Percentiles rank a stretch among this genome's conserved stretches.
These are phyloP conservation scores for Cydia fagiglandana DNA, from an alignment of 1,140 invertebrate genomes.

Conservation along the genomic window DNA sequence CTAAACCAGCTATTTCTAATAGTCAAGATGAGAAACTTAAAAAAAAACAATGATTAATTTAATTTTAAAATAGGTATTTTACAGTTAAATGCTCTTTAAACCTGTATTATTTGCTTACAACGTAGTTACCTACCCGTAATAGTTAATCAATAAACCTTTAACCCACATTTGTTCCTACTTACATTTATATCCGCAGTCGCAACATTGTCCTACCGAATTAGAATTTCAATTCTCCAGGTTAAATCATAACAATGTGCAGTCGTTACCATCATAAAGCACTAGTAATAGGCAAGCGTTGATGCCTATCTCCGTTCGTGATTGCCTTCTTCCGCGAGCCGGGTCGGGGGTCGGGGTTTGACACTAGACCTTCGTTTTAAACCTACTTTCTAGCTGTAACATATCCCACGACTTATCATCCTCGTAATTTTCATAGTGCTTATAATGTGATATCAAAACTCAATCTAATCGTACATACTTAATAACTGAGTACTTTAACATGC, in stretches of 20 bases:
- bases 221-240: slow-evolving; percentile 16
- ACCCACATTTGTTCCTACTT: slow-evolving; percentile 1
- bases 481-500: too few relatives aligned
- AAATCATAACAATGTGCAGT: slow-evolving; percentile 32
- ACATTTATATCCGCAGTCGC: neutral
- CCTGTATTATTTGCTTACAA: too few relatives aligned
- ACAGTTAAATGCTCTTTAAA: too few relatives aligned
- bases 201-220: neutral
- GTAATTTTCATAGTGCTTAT: neutral
- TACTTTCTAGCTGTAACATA: slow-evolving; percentile 8
- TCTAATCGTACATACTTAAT: too few relatives aligned
- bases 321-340: slow-evolving; percentile 68
- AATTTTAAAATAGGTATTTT: too few relatives aligned
- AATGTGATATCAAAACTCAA: neutral
- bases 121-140: too few relatives aligned
- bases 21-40: neutral
- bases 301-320: slow-evolving; percentile 52
- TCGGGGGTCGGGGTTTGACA: slow-evolving; percentile 58
- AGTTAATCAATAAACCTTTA: neutral
- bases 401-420: slow-evolving; percentile 10
- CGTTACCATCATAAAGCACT: slow-evolving; percentile 49
- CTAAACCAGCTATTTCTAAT: neutral
- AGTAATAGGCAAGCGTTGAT: slow-evolving; percentile 43
- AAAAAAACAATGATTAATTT: too few relatives aligned
- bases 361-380: slow-evolving; percentile 32